Base-by-base conservation (phyloP, 2,797 vertebrate genomes). In the Sarcophilus harrisii region DNA sequence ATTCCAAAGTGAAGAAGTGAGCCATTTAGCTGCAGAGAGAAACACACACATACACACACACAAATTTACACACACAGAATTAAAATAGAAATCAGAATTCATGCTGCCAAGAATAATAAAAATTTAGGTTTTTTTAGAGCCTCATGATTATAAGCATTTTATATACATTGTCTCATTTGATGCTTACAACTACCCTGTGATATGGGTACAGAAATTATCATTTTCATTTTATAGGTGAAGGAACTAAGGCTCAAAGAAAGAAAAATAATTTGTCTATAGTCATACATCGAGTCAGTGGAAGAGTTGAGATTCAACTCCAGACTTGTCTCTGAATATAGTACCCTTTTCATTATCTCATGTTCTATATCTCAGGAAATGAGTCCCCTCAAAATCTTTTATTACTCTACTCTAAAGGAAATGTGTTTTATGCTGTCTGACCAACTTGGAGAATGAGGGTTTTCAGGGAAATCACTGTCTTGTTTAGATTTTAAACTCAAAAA, bases 1-100 rank as follows among this genome's bases (percentile, higher is more conserved):
- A 97, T 91, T 45, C 97, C 98, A 49, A 98, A 97, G 92, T 92
- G 94, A 45, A 97, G 96, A 24, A 92, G 92, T 2, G 93, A 92
- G n/a, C 97, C 94, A 24, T 94, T 95, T 73, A 98, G 54, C 98
- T 98, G 94, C 90, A 49, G 57, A 66, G 38, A 59, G 52, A 14
- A 30, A 49, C 45, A 57, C 14, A 32, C 57, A 54, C 90, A 95
- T 24, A 8, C 32, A 62, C 62, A 66, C 4, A n/a, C 60, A 18
- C 32, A 62, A 2, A 30, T 10, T 27, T 29, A 11, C 1, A 62
- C 30, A 32, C 30, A 62, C 29, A 62, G 1, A 27, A 29, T 16
- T 32, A 24, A 81, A 9, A 81, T 24, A 10, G 0, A 81, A 45
- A 45, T 38, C 73, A 81, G 73, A 81, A 45, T 8, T 81, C n/a